phyloP scores from a whole-genome alignment of 2,888 invertebrate species.

The Fissipunctia ypsillon region DNA sequence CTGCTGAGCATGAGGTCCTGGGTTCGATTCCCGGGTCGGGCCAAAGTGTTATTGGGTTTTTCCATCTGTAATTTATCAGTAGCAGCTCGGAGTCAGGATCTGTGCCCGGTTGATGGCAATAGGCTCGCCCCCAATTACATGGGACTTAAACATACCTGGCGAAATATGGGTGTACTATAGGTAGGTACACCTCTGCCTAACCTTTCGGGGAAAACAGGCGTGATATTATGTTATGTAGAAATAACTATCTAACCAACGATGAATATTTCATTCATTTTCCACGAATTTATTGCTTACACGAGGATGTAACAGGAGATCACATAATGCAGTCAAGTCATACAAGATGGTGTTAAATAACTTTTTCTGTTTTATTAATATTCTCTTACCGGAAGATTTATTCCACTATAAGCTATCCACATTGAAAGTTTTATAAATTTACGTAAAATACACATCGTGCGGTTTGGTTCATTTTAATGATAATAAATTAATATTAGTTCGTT shows the following conservation, averaged over 20 bases:
- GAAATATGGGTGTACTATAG: too few species aligned
- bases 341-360: conserved; percentile 24
- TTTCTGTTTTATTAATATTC: conserved; percentile 19
- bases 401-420: conserved; percentile 15
- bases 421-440: conserved; percentile 34
- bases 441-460: conserved; percentile 4
- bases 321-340: neutral
- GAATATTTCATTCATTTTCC: neutral
- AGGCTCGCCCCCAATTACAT: too few species aligned
- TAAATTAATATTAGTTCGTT: conserved; percentile 43
- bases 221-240: too few species aligned
- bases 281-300: conserved; percentile 4
- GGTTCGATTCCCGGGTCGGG: too few species aligned
- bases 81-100: too few species aligned
- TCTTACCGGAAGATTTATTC: conserved; percentile 31
- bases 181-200: too few species aligned
- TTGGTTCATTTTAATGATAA: conserved; percentile 25
- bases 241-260: neutral
- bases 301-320: neutral
- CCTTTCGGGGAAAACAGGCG: too few species aligned
- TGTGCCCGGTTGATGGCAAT: too few species aligned
- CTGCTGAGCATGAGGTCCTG: too few species aligned
- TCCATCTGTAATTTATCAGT: too few species aligned
- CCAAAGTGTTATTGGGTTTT: too few species aligned
- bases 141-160: too few species aligned